Base-by-base conservation (phyloP, 2,113 vertebrate species). In the Zosterops borbonicus region DNA sequence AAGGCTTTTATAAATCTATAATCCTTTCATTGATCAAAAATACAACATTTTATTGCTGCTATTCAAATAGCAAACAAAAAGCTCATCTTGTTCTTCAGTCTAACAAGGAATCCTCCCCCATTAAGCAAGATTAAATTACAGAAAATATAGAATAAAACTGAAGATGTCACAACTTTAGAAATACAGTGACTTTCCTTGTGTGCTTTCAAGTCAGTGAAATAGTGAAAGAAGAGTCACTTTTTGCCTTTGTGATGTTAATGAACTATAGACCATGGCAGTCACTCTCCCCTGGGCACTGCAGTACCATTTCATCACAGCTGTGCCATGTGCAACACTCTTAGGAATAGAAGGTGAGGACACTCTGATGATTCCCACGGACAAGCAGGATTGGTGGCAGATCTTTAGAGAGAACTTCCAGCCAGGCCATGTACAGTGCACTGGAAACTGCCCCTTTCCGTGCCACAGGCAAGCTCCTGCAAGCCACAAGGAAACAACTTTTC, bases 301-400 rank as follows among this genome's bases (percentile, higher is more conserved):
- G 98, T 97, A 97, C 97, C 96, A 94, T 97, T 94, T 95, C 95
- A 90, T 80, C 70, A 73, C 71, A 59, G 95, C 79, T 94, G 89
- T 85, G 92, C 65, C 65, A 31, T 33, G 14, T 64, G 91, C 59
- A 75, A 79, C 67, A 90, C 85, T 52, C 93, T 98, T 99, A 99
- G 12, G 99, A 99, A 95, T 99, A 99, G 98, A 99, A 99, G 63
- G 99, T 99, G 92, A 99, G 99, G 94, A 99, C 99, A 28, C 99
- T 99, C 98, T 99, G 99, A 94, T 99, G 99, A 97, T 99, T 99
- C 60, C 99, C 99, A 50, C 99, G 99, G 58, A 99, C 99, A 33
- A 99, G 98, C 1, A 99, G 98, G 91, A 99, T 97, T 31, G 99
- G 99, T 4, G 99, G 99, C 80, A 99, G 98, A 89, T 99, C 99